phyloP scores from a whole-genome alignment of 2,888 invertebrate species.

The Melieria crassipennis region DNA sequence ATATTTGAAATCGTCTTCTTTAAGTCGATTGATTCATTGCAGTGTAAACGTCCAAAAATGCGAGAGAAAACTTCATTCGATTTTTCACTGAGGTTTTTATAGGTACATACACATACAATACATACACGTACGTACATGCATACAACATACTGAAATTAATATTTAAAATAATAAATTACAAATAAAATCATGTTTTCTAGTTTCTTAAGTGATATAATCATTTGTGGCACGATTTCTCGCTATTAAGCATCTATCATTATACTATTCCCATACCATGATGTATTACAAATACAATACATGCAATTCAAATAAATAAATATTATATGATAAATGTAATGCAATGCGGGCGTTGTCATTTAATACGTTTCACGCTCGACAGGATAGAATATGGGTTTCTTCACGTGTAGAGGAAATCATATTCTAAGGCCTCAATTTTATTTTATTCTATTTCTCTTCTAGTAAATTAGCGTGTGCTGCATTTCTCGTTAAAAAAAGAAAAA shows the following conservation, averaged over 20 bases:
- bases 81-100: not conserved
- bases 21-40: no score
- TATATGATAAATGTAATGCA: not conserved
- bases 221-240: not conserved
- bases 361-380: not conserved
- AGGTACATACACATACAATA: not conserved
- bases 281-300: constrained; percentile 9
- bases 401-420: not conserved
- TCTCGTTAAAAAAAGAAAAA: no score
- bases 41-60: not conserved
- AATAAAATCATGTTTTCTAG: not conserved
- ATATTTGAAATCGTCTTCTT: no score
- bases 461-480: no score
- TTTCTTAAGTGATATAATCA: not conserved
- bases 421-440: no score
- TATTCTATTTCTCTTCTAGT: no score
- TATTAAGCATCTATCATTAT: constrained; percentile 12
- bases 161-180: not conserved
- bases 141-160: not conserved
- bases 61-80: not conserved
- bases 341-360: not conserved
- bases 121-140: not conserved
- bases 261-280: not conserved
- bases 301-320: constrained; percentile 8
- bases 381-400: not conserved